Percentiles rank a stretch among this genome's conserved stretches.
Conservation (phyloP, 2,797 vertebrate genomes). For the Ctenosaura bakeri region DNA sequence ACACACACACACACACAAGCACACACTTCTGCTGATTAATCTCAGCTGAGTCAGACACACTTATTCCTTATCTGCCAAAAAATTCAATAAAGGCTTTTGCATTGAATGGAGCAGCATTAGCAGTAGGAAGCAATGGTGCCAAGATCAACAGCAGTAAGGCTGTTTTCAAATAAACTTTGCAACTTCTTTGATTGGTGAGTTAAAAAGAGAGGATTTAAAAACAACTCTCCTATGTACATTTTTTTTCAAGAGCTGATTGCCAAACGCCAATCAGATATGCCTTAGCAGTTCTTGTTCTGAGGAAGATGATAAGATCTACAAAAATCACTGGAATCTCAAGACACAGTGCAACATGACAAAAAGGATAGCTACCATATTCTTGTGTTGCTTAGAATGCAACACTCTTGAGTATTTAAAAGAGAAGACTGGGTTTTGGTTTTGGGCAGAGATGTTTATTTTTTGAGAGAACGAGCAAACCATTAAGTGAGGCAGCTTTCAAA, state of each 20-base stretch:
- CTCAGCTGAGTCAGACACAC: not conserved
- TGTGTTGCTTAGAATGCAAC: not conserved
- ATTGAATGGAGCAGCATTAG: not conserved
- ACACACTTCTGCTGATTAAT: not conserved
- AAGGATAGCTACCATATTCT: not conserved
- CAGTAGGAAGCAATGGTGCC: not conserved
- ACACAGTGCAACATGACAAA: not conserved
- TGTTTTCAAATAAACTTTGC: not conserved
- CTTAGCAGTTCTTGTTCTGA: not conserved
- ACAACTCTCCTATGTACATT: not conserved
- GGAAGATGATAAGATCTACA: not conserved
- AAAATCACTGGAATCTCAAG: not conserved
- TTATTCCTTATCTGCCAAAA: not conserved
- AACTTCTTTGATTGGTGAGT: not conserved
- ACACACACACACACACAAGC: too few relatives aligned
- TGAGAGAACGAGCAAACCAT: not conserved
- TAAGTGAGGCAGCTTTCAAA: conserved; percentile 21
- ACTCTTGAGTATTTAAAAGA: not conserved
- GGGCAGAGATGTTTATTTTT: not conserved
- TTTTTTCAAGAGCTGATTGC: not conserved
- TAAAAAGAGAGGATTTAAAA: not conserved
- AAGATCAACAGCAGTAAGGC: not conserved
- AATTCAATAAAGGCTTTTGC: conserved; percentile 4
- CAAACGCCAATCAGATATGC: not conserved
- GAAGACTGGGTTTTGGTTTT: not conserved